Evolutionary conservation across 2,113 vertebrate species (phyloP).

Genomic region (Mus pahari): DNA sequence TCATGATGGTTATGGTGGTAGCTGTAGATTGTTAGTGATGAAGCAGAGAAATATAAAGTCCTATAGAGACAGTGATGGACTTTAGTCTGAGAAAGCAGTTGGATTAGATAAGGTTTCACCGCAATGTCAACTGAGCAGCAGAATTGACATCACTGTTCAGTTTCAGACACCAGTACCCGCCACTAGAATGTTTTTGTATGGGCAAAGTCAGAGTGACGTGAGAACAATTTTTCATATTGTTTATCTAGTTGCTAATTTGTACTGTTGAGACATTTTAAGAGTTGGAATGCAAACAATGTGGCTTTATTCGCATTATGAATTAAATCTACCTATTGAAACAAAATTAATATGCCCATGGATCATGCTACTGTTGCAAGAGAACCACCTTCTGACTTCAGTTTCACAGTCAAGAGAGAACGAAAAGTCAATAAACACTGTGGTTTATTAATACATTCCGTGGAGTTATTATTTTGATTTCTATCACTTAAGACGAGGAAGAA

Average conservation of each 20-base stretch:
- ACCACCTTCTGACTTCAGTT: not conserved
- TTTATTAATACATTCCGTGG: not conserved
- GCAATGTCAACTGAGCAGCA: not conserved
- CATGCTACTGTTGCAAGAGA: not conserved
- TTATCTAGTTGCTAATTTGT: constrained; percentile 46
- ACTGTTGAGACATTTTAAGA: constrained; percentile 38
- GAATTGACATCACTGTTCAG: not conserved
- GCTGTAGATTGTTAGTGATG: not conserved
- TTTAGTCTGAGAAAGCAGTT: not conserved
- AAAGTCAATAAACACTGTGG: not conserved
- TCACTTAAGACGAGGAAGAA: not conserved
- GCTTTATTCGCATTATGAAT: not conserved
- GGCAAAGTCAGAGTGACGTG: not conserved
- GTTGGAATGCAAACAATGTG: not conserved
- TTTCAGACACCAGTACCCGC: not conserved
- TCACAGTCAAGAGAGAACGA: not conserved
- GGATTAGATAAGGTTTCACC: not conserved
- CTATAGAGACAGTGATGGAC: not conserved
- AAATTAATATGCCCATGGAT: not conserved
- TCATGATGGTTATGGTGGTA: not conserved
- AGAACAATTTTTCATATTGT: constrained; percentile 10
- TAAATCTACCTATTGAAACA: constrained; percentile 14
- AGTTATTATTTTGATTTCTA: not conserved
- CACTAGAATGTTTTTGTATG: not conserved
- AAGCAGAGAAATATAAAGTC: not conserved